Conservation (phyloP, 2,797 vertebrate species). For the Sphenopsis melanotis region DNA sequence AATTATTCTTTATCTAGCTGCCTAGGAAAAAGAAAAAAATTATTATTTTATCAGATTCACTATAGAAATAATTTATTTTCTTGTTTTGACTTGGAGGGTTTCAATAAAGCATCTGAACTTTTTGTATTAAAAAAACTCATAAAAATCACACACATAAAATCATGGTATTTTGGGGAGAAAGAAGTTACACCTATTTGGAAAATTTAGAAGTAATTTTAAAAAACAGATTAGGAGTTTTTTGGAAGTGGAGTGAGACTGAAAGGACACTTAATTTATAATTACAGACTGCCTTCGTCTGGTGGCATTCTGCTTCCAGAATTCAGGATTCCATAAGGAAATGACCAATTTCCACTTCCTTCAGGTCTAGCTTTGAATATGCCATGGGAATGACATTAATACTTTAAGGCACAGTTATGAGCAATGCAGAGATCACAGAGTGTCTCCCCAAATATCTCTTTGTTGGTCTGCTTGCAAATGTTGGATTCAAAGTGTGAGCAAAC, state of each 20-base stretch:
- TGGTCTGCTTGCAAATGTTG: background rate
- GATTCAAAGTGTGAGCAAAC: background rate
- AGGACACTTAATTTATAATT: background rate
- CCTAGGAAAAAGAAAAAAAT: fast-evolving
- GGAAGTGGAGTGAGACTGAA: background rate
- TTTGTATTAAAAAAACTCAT: background rate
- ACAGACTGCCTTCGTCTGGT: background rate
- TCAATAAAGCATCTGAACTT: background rate
- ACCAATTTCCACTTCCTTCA: background rate
- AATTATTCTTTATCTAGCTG: background rate
- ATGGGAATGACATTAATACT: fast-evolving
- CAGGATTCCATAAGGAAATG: background rate
- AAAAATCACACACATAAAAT: fast-evolving
- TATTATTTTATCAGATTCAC: background rate
- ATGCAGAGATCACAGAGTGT: fast-evolving
- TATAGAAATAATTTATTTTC: background rate
- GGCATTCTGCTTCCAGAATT: background rate
- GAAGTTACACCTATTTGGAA: background rate
- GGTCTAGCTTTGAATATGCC: background rate
- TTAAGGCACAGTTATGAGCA: background rate
- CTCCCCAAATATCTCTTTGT: background rate
- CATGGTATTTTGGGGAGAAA: fast-evolving
- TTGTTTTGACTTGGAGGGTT: background rate
- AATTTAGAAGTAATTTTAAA: background rate
- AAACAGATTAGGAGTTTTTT: background rate